Evolutionary conservation across 2,888 invertebrate species (phyloP).

Genomic region (Agrochola lychnidis): DNA sequence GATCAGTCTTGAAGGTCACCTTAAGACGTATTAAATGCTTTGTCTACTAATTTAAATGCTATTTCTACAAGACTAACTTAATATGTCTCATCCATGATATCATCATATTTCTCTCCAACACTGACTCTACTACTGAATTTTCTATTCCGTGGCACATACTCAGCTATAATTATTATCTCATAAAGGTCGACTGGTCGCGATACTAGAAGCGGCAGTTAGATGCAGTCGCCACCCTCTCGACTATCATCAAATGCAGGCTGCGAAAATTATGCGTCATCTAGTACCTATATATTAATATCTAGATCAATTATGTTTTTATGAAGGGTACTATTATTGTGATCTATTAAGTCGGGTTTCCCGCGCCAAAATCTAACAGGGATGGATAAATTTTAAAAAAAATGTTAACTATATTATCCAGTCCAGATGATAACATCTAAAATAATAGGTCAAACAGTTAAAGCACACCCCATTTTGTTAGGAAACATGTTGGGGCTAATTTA

Average conservation of each 20-base stretch:
- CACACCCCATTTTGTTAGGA: background rate
- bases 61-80: too few species aligned
- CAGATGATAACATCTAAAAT: background rate
- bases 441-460: background rate
- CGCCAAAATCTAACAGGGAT: background rate
- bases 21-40: background rate
- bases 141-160: constrained; percentile 6
- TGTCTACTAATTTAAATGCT: background rate
- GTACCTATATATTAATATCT: background rate
- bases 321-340: background rate
- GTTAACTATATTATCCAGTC: background rate
- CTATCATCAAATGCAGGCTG: constrained; percentile 38
- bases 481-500: background rate
- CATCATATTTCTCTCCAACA: background rate
- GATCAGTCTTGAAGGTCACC: background rate
- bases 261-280: constrained; percentile 31
- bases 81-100: background rate
- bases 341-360: background rate
- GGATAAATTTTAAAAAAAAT: background rate
- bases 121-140: constrained; percentile 6
- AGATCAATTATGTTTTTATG: background rate
- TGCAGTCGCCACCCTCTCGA: constrained; percentile 40
- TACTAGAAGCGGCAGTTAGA: constrained; percentile 55
- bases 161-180: constrained; percentile 60
- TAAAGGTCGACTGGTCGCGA: constrained; percentile 50